Evolutionary conservation across 2,888 invertebrate genomes (phyloP), one percentile per base, ranked within the genome.

Genomic region (Phrixothrix hirtus): DNA sequence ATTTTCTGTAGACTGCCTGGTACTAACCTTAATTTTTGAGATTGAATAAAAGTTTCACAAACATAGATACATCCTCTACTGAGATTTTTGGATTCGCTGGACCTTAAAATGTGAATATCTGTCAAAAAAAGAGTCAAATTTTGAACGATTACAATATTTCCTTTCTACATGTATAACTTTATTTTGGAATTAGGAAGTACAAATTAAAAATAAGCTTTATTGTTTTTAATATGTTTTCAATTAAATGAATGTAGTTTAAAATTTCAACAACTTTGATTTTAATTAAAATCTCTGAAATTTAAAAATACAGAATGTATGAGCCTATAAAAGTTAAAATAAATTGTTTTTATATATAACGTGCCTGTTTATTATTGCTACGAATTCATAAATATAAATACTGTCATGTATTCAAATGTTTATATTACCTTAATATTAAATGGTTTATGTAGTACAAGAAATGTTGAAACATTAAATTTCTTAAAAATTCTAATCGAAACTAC

Each of bases 311-410:
- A 21, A 21, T 21, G 3, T 21, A 21, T 21, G 7, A 5, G 21
- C 21, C 7, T 7, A 21, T 21, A 5, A 21, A 21, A 21, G 4
- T 21, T 21, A 21, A 3, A 21, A 5, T 5, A 21, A 21, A 21
- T 7, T 21, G 7, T 7, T 21, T 21, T 21, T 21, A 21, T 21
- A 5, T 12, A 7, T 30, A 2, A 15, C 30, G 16, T 41, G 30
- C 41, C 16, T n/a, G 30, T 41, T 41, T 41, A 41, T 43, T 43
- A n/a, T 21, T 21, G 21, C 21, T 21, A 43, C 31, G 42, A 43
- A 43, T 43, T 32, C n/a, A 32, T 26, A 43, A 43, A 43, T 43
- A 43, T 26, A 43, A 43, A 42, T 42, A 43, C 32, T 34, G 12
- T 32, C 42, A 25, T 14, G 42, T 43, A 32, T 31, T 42, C 21